Evolutionary conservation across 2,888 invertebrate species (phyloP), one percentile per base, ranked within the genome.

Genomic region (Tubulanus polymorphus): DNA sequence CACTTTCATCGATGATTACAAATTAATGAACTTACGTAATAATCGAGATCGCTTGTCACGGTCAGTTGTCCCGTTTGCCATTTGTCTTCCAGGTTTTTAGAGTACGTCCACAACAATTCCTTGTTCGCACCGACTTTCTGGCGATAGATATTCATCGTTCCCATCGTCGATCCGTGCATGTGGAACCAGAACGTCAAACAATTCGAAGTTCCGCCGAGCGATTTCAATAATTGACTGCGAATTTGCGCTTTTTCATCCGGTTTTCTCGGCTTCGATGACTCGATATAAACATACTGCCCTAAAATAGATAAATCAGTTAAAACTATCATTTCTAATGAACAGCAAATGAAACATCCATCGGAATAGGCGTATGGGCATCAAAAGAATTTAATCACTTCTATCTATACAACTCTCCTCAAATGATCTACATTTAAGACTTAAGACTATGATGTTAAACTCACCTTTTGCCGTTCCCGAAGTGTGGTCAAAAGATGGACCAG

Each of bases 201-300:
- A 26, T 59, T 57, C 10, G 66, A 59, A 15, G 66, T 59, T 20
- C 68, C n/a, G 51, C 53, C 20, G 26, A 37, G 27, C 23, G 30
- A 3, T 27, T 30, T 18, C 5, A 49, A 35, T 3, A 30, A 28
- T 6, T 25, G 37, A 45, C 52, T 52, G 18, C 35, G 41, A 3
- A 85, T 76, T 59, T 81, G 72, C 0, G 84, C 84, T 45, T 74
- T 72, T 64, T 84, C 84, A 1, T 84, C 84, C 0, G 82, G 82
- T 62, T 81, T 69, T 51, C 84, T 74, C 0, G 85, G 85, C 60
- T 81, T 83, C 3, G 82, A 78, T 0, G 85, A 82, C 68, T 85
- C 84, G 41, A 85, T 84, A 70, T 77, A 85, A 12, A 84, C 82
- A 64, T 84, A 86, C 12, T 84, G 84, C 25, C 84, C 84, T 53